Evolutionary conservation across 2,797 vertebrate species (phyloP).

Genomic region (Galaxias olidus): DNA sequence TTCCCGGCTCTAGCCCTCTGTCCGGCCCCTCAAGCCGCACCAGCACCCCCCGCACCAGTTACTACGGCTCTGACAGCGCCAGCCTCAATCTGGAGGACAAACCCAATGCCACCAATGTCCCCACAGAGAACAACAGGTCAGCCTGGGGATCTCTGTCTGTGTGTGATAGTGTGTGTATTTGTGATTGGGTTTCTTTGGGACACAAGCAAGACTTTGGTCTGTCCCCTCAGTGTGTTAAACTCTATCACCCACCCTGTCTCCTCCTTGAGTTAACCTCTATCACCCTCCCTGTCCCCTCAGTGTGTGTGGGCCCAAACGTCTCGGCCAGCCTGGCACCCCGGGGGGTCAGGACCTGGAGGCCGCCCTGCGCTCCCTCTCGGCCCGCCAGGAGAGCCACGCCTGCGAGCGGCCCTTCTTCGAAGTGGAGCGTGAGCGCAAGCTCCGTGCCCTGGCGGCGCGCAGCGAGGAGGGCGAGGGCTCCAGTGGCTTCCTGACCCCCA

Average conservation of each 20-base stretch:
- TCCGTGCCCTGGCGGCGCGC: constrained; percentile 67
- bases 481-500: constrained; percentile 82
- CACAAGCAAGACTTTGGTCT: no score
- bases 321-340: constrained; percentile 78
- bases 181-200: not conserved
- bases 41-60: constrained; percentile 76
- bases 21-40: constrained; percentile 70
- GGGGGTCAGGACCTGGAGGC: constrained; percentile 81
- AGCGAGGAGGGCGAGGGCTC: constrained; percentile 71
- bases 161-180: constrained; percentile 8
- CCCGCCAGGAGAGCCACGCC: constrained; percentile 77
- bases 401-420: constrained; percentile 82
- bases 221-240: not conserved
- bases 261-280: not conserved
- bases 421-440: constrained; percentile 77
- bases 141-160: constrained; percentile 20
- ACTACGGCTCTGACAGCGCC: constrained; percentile 68
- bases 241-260: not conserved
- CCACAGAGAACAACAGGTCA: constrained; percentile 62
- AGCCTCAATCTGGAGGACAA: constrained; percentile 73
- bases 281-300: constrained; percentile 11
- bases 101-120: constrained; percentile 25
- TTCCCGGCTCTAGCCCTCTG: constrained; percentile 69
- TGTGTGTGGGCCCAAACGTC: constrained; percentile 55
- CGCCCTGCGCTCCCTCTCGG: constrained; percentile 79